Evolutionary conservation across 2,888 invertebrate genomes (phyloP).

Genomic region (Anoplius nigerrimus): DNA sequence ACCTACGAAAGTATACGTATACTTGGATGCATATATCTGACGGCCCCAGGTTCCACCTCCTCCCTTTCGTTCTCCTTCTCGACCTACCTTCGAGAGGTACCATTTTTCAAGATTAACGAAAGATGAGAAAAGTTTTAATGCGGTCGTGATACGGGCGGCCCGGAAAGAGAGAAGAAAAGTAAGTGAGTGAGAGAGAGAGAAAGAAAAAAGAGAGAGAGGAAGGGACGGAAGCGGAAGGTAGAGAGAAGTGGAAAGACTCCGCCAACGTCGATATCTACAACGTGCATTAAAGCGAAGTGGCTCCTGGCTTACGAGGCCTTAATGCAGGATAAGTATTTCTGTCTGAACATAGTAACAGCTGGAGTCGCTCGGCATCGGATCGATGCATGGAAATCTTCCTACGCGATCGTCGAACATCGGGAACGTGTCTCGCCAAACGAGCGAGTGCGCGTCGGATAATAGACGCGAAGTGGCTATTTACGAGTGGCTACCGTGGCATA

Average conservation of each 20-base stretch:
- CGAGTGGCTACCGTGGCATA: too few species aligned
- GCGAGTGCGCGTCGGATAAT: too few species aligned
- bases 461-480: too few species aligned
- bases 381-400: too few species aligned
- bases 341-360: too few species aligned
- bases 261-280: conserved; percentile 34
- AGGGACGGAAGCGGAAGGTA: too few species aligned
- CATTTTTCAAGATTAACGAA: conserved; percentile 73
- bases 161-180: not conserved
- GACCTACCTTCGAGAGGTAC: conserved; percentile 40
- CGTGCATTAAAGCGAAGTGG: conserved; percentile 55
- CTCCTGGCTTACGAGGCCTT: conserved; percentile 41
- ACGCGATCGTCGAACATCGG: too few species aligned
- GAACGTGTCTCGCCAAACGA: too few species aligned
- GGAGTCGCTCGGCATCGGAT: too few species aligned
- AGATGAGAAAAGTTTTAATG: conserved; percentile 75
- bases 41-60: not conserved
- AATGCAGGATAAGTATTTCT: conserved; percentile 37
- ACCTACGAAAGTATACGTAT: conserved; percentile 1
- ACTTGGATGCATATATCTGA: not conserved
- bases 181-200: too few species aligned
- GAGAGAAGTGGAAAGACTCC: too few species aligned
- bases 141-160: conserved; percentile 53
- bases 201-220: conserved; percentile 2
- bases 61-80: conserved; percentile 4